Evolutionary conservation across 2,797 vertebrate species (phyloP).

Genomic region (Glossophaga mutica): DNA sequence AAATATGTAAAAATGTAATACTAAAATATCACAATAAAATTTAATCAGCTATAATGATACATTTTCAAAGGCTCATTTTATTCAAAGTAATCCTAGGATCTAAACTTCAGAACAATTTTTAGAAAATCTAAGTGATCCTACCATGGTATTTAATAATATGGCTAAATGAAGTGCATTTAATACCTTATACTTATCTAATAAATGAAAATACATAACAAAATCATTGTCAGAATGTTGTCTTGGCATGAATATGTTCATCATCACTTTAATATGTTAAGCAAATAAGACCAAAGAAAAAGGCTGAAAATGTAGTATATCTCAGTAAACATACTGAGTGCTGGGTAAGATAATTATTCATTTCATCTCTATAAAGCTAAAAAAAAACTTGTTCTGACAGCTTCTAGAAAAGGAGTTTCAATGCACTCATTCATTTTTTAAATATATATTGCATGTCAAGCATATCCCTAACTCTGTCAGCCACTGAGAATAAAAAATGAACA

Average conservation of each 20-base stretch:
- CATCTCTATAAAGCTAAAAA: background rate
- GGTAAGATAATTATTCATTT: background rate
- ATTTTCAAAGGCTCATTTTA: constrained; percentile 10
- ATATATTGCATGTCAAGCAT: background rate
- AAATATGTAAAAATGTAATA: background rate
- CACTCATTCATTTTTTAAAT: background rate
- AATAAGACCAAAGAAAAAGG: background rate
- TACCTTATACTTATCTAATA: background rate
- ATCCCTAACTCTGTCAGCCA: background rate
- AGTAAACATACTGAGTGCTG: background rate
- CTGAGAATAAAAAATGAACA: background rate
- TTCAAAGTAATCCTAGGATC: background rate
- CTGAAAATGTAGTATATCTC: background rate
- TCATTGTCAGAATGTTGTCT: background rate
- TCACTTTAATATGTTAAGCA: background rate
- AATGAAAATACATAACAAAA: background rate
- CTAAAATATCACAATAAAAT: background rate
- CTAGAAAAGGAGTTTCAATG: background rate
- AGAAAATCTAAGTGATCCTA: background rate
- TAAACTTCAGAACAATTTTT: background rate
- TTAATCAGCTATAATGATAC: background rate
- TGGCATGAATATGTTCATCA: background rate
- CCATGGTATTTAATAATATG: background rate
- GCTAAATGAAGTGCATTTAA: background rate
- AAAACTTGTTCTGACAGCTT: background rate